Evolutionary conservation across 2,888 invertebrate genomes (phyloP), one percentile per base, ranked within the genome.

Genomic region (Heliconius ethilla): DNA sequence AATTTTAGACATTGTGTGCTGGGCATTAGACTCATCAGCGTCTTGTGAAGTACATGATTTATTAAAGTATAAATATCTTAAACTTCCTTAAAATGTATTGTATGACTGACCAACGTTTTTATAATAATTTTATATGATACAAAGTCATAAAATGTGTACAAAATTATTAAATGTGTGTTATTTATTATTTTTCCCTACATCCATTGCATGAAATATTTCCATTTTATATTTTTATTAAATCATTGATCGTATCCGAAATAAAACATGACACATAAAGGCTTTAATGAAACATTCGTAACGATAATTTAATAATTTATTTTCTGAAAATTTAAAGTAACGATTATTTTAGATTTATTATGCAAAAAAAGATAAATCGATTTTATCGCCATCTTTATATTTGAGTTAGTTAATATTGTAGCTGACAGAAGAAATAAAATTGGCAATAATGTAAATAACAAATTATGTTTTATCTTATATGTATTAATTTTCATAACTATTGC

Each of bases 21-120:
- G 33, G 18, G 22, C 55, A 51, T 51, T 7, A 70, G 27, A 45
- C 51, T 55, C 18, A n/a, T 70, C 29, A 70, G 55, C 70, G 33
- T 15, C 59, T 33, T 55, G 55, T 72, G 7, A 72, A 72, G 55
- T 59, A 72, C 59, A 67, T 75, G 37, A 67, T 75, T 67, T 67
- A 66, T 66, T 55, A 40, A 69, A 40, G 25, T 69, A 45, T n/a
- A 75, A 66, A 66, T 65, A 63, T 15, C 37, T 67, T 70, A 67
- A 59, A 25, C 27, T 33, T 59, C 45, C 13, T 67, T 40, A 33
- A 67, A 70, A 65, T 45, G 29, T 73, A 75, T 75, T 72, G 55
- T 72, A 77, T 66, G 72, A 77, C 77, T 77, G 79, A 79, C 79
- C 77, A 79, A 79, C 33, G 75, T 72, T 79, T 78, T 77, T 79